A percentile compares a stretch with the other conserved stretches of the same genome.
phyloP scores from a whole-genome alignment of 2,113 vertebrate genomes.

The Meleagris gallopavo region DNA sequence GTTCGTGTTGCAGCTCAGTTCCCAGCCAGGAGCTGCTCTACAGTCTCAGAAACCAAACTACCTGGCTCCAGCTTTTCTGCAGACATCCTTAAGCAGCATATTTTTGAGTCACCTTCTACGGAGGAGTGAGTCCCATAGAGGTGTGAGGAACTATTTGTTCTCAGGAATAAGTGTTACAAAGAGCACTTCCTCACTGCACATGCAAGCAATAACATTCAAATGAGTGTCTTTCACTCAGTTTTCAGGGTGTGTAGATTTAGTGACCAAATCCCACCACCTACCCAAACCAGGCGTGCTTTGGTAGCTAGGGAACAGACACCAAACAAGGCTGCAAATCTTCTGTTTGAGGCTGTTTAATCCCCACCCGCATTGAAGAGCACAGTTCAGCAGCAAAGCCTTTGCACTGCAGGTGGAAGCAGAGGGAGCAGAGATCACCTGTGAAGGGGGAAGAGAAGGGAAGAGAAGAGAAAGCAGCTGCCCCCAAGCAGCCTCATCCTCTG shows the following conservation, averaged over 20 bases:
- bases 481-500: background rate
- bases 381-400: background rate
- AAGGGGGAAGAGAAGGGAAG: background rate
- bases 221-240: rapidly evolving
- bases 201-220: too few relatives aligned
- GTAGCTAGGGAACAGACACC: rapidly evolving
- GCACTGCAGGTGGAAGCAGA: background rate
- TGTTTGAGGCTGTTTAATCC: rapidly evolving
- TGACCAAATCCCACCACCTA: rapidly evolving
- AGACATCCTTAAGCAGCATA: background rate
- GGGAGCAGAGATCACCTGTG: background rate
- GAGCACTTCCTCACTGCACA: background rate
- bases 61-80: background rate
- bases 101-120: background rate
- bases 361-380: rapidly evolving
- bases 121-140: background rate
- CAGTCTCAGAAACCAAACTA: background rate
- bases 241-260: rapidly evolving
- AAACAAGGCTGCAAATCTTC: background rate
- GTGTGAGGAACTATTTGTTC: background rate
- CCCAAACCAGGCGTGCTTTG: background rate
- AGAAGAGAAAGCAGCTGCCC: too few relatives aligned
- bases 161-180: background rate
- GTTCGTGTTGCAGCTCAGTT: background rate
- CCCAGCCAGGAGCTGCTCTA: background rate